Evolutionary conservation across 2,797 vertebrate species (phyloP).

Genomic region (Pangasius krempfi): DNA sequence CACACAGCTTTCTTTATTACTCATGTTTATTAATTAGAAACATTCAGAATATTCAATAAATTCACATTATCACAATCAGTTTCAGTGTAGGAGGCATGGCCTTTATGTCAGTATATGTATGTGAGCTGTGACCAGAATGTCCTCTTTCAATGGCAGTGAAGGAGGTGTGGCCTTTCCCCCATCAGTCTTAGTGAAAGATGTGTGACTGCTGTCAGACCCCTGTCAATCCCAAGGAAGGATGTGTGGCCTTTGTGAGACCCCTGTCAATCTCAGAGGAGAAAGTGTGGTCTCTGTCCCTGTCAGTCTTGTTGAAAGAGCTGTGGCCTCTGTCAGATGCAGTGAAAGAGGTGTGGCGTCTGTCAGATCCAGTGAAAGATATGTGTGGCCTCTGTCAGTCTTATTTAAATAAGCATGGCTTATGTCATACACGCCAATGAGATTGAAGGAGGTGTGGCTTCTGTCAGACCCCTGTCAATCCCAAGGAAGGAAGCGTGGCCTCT

Average conservation of each 20-base stretch:
- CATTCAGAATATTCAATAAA: neutral
- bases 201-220: neutral
- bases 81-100: neutral
- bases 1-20: neutral
- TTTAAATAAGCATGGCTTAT: too few relatives aligned
- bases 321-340: neutral
- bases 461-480: neutral
- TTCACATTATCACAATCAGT: neutral
- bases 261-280: neutral
- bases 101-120: neutral
- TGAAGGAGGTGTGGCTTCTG: too few relatives aligned
- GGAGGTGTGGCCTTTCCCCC: neutral
- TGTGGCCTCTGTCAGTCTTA: neutral
- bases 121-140: neutral
- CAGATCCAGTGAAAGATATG: neutral
- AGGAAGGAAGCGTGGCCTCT: neutral
- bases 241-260: neutral
- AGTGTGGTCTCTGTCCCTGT: neutral
- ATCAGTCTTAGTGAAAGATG: neutral
- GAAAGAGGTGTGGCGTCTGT: neutral
- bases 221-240: neutral
- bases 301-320: neutral
- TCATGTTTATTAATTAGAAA: neutral
- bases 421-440: too few relatives aligned
- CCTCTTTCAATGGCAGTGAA: neutral